Evolutionary conservation across 2,113 vertebrate species (phyloP).

Genomic region (Perca schrenkii): DNA sequence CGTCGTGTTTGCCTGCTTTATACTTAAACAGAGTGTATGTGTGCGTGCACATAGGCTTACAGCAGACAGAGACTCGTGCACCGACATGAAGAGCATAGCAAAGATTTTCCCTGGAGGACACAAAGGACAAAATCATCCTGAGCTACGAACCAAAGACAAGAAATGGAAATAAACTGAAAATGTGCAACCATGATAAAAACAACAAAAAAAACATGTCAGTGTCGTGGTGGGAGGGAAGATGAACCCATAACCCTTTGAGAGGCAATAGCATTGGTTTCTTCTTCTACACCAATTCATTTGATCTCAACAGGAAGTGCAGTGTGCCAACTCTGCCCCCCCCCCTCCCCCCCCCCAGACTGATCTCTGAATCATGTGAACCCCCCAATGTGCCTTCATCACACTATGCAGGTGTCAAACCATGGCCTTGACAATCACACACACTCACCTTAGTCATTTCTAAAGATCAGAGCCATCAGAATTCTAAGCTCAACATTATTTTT

Average conservation of each 20-base stretch:
- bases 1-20: slow-evolving; percentile 5
- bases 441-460: slow-evolving; percentile 18
- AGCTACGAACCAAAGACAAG: slow-evolving; percentile 79
- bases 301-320: slow-evolving; percentile 63
- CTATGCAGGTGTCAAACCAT: slow-evolving; percentile 69
- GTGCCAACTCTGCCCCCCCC: slow-evolving; percentile 32
- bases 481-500: slow-evolving; percentile 2
- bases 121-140: slow-evolving; percentile 26
- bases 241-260: slow-evolving; percentile 22
- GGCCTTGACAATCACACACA: slow-evolving; percentile 77
- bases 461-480: slow-evolving; percentile 26
- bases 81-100: slow-evolving; percentile 16
- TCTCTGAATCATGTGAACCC: slow-evolving; percentile 39
- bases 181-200: neutral
- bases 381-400: slow-evolving; percentile 75
- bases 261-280: slow-evolving; percentile 3
- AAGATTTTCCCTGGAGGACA: slow-evolving; percentile 36
- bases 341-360: neutral
- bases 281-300: slow-evolving; percentile 43
- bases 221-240: slow-evolving; percentile 12
- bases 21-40: slow-evolving; percentile 12
- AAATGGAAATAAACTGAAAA: slow-evolving; percentile 20
- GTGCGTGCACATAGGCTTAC: neutral
- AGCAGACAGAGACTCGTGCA: slow-evolving; percentile 19
- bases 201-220: neutral